A percentile compares a stretch with the other conserved stretches of the same genome.
Conservation (phyloP, 2,888 invertebrate genomes). For the Xestia xanthographa region DNA sequence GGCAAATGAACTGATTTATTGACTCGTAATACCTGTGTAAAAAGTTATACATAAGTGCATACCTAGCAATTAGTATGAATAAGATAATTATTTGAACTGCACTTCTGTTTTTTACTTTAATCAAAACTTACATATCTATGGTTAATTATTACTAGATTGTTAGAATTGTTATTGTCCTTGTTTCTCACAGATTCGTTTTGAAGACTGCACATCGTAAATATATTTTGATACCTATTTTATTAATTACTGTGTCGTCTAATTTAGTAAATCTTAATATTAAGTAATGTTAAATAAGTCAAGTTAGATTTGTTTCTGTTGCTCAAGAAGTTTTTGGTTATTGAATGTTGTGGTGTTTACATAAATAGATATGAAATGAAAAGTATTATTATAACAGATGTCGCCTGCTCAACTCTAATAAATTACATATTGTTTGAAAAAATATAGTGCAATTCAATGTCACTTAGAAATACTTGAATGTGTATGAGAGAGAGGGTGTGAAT, state of each 20-base stretch:
- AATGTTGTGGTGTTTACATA: constrained; percentile 70
- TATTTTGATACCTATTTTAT: constrained; percentile 80
- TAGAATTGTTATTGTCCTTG: constrained; percentile 72
- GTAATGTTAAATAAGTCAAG: constrained; percentile 68
- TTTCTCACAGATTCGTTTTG: constrained; percentile 77
- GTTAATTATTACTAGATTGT: constrained; percentile 80
- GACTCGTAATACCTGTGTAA: constrained; percentile 39
- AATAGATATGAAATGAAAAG: constrained; percentile 48
- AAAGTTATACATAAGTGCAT: constrained; percentile 59
- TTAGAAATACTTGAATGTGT: background rate
- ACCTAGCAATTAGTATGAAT: constrained; percentile 57
- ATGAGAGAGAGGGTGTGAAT: background rate
- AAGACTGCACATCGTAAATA: constrained; percentile 86
- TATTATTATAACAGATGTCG: constrained; percentile 33
- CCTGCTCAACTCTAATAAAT: constrained; percentile 13
- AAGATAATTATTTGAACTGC: constrained; percentile 55
- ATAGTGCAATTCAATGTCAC: background rate
- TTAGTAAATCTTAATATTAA: constrained; percentile 70
- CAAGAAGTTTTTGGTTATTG: constrained; percentile 65
- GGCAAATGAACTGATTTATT: constrained; percentile 60
- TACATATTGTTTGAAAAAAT: background rate
- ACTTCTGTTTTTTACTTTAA: constrained; percentile 60
- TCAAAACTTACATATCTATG: constrained; percentile 83
- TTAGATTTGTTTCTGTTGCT: constrained; percentile 79
- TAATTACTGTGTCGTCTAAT: constrained; percentile 67